Percentiles rank a stretch among this genome's conserved stretches.
These are phyloP conservation scores for Drosophila paramelanica DNA, from an alignment of 2,888 invertebrate genomes.

Conservation along the genomic window DNA sequence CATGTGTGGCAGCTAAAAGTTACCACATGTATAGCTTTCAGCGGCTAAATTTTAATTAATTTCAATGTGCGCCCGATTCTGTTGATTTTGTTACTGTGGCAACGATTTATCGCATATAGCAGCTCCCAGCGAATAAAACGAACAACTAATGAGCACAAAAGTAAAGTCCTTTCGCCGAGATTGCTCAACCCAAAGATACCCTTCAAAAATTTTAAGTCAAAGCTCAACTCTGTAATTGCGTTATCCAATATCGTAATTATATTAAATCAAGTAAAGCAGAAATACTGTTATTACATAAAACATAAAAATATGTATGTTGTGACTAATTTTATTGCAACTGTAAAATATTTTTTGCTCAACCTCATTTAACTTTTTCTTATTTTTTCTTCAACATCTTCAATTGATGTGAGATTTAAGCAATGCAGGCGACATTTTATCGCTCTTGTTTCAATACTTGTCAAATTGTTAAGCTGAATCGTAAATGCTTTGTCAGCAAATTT, in stretches of 20 bases:
- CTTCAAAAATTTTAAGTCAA: no score
- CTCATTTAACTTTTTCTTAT: not conserved
- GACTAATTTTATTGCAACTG: not conserved
- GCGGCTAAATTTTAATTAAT: slow-evolving; percentile 71
- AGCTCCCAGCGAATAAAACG: not conserved
- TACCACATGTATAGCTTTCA: slow-evolving; percentile 45
- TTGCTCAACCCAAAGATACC: not conserved
- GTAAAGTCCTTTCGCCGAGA: not conserved
- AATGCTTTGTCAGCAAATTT: slow-evolving; percentile 37
- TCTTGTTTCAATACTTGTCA: slow-evolving; percentile 19
- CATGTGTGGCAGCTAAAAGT: no score
- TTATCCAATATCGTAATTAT: no score
- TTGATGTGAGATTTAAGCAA: not conserved
- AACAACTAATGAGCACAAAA: not conserved
- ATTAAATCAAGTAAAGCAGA: no score
- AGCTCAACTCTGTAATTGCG: no score
- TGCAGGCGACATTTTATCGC: slow-evolving; percentile 11
- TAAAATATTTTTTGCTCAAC: not conserved
- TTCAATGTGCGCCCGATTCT: slow-evolving; percentile 46
- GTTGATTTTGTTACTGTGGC: slow-evolving; percentile 18
- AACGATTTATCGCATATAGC: not conserved
- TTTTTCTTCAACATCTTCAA: not conserved
- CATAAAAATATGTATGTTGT: not conserved
- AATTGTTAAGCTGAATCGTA: slow-evolving; percentile 33
- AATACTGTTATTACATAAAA: no score